These are phyloP conservation scores for Achatina immaculata DNA, from an alignment of 1,140 invertebrate species.

Conservation along the genomic window DNA sequence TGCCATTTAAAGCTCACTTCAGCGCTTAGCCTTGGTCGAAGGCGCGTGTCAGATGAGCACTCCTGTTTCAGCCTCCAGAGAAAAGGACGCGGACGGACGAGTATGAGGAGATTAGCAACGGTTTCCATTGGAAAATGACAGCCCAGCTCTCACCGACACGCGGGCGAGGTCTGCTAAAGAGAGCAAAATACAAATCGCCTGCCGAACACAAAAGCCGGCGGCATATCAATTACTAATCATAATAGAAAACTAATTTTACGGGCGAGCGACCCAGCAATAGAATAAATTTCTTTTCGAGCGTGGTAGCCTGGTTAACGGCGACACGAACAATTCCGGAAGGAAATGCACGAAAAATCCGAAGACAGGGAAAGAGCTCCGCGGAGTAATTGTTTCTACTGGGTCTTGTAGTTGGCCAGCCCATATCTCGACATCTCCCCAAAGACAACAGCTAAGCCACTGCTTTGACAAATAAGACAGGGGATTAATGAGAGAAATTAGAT, in stretches of 20 bases:
- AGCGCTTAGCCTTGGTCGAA: background rate
- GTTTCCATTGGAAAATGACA: background rate
- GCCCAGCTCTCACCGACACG: background rate
- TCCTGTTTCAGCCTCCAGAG: background rate
- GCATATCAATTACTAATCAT: constrained; percentile 26
- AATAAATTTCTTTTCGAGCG: constrained; percentile 7
- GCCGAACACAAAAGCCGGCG: background rate
- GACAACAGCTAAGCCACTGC: background rate
- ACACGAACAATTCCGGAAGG: constrained; percentile 17
- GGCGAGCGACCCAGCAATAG: background rate
- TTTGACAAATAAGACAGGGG: background rate
- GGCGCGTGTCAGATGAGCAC: background rate
- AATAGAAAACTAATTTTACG: constrained; percentile 13
- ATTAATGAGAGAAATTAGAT: background rate
- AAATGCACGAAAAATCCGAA: background rate
- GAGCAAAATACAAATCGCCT: background rate
- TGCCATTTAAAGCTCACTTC: background rate
- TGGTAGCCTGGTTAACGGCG: background rate
- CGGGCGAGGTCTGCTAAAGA: background rate
- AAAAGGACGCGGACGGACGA: background rate
- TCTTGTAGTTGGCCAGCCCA: background rate
- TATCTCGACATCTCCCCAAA: background rate
- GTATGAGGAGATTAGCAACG: constrained; percentile 1
- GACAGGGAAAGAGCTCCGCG: background rate
- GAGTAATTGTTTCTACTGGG: constrained; percentile 14